phyloP scores from a whole-genome alignment of 2,888 invertebrate genomes.

The Melieria omissa region DNA sequence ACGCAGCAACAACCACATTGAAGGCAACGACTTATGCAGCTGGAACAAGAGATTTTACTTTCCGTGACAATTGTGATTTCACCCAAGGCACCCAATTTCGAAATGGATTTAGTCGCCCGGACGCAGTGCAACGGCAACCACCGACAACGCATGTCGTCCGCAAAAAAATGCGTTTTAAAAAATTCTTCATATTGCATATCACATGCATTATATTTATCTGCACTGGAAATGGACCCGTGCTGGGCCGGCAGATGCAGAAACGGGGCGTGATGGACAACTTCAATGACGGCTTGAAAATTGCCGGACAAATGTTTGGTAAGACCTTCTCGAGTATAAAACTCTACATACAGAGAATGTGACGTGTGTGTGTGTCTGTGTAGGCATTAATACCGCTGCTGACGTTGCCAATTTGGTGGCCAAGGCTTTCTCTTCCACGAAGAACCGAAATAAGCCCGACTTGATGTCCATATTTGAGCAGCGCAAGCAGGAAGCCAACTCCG shows the following conservation, averaged over 20 bases:
- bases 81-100: too few relatives aligned
- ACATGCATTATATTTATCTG: slow-evolving; percentile 22
- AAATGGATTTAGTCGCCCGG: too few relatives aligned
- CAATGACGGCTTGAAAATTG: slow-evolving; percentile 61
- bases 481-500: slow-evolving; percentile 28
- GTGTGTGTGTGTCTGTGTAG: slow-evolving; percentile 41
- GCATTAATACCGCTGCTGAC: slow-evolving; percentile 69
- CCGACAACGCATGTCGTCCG: neutral
- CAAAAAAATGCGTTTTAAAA: slow-evolving; percentile 22
- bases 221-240: slow-evolving; percentile 21
- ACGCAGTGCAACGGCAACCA: neutral
- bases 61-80: slow-evolving; percentile 18
- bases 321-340: neutral
- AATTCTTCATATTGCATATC: slow-evolving; percentile 18
- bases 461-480: slow-evolving; percentile 52
- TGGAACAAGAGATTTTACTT: slow-evolving; percentile 20
- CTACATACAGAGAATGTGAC: neutral
- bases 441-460: slow-evolving; percentile 48
- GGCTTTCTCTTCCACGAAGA: slow-evolving; percentile 66
- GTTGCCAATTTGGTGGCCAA: slow-evolving; percentile 73
- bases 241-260: slow-evolving; percentile 44
- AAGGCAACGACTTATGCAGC: slow-evolving; percentile 15
- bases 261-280: slow-evolving; percentile 63
- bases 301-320: slow-evolving; percentile 64
- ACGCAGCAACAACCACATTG: slow-evolving; percentile 6